Evolutionary conservation across 1,140 invertebrate genomes (phyloP).

Genomic region (Physella acuta): DNA sequence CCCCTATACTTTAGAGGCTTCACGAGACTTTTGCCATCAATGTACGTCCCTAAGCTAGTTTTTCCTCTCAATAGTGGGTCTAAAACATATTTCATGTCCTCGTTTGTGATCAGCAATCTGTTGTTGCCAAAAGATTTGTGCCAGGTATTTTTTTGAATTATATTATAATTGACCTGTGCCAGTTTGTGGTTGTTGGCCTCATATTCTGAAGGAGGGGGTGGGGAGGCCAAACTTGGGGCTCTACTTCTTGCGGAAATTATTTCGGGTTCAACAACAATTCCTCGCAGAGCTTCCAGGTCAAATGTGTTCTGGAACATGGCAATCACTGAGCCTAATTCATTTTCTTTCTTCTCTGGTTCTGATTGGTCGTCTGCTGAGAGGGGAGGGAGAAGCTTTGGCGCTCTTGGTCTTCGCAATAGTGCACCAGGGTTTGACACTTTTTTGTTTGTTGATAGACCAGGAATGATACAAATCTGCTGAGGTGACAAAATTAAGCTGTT

Average conservation of each 20-base stretch:
- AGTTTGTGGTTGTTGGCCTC: conserved; percentile 22
- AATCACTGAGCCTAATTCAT: background rate
- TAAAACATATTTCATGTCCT: conserved; percentile 51
- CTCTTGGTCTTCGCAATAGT: conserved; percentile 45
- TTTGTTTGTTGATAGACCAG: conserved; percentile 28
- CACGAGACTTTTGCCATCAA: conserved; percentile 50
- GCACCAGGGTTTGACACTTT: conserved; percentile 17
- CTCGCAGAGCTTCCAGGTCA: conserved; percentile 31
- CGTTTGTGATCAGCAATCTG: conserved; percentile 35
- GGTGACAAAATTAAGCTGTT: too few species aligned
- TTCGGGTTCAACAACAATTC: conserved; percentile 24
- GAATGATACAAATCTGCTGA: conserved; percentile 25
- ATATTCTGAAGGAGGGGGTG: conserved; percentile 48
- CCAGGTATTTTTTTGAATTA: background rate
- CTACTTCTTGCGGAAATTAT: conserved; percentile 40
- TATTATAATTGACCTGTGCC: background rate
- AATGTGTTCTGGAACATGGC: conserved; percentile 30
- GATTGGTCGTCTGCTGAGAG: conserved; percentile 18
- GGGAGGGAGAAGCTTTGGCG: conserved; percentile 37
- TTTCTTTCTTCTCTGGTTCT: background rate
- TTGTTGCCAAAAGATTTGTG: conserved; percentile 36
- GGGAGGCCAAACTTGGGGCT: conserved; percentile 48
- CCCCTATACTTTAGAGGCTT: conserved; percentile 52
- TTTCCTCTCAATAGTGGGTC: conserved; percentile 49
- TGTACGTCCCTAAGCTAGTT: conserved; percentile 49